phyloP scores from a whole-genome alignment of 2,797 vertebrate species.

The Peromyscus aztecus region DNA sequence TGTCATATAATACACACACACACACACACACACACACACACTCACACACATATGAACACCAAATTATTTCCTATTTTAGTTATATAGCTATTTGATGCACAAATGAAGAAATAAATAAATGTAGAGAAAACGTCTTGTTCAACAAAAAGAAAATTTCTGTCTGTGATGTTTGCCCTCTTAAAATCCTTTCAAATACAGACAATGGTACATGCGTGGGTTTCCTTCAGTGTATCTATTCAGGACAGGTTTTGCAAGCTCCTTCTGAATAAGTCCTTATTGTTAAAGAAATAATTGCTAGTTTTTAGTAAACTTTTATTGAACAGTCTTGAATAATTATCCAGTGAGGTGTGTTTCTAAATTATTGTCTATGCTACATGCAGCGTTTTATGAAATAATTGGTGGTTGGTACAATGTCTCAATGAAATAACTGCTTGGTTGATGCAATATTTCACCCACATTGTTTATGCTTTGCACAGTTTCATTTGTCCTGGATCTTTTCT shows the following conservation, averaged over 20 bases:
- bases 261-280: constrained; percentile 68
- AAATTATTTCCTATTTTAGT: neutral
- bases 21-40: no score
- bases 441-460: constrained; percentile 67
- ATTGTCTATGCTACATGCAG: constrained; percentile 46
- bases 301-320: constrained; percentile 74
- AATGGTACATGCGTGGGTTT: neutral
- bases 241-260: constrained; percentile 63
- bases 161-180: constrained; percentile 11
- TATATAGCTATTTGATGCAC: neutral
- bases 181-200: constrained; percentile 8
- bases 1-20: no score
- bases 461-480: constrained; percentile 66
- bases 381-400: constrained; percentile 80
- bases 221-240: constrained; percentile 38
- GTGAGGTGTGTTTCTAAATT: constrained; percentile 75
- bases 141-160: neutral
- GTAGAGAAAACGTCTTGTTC: neutral
- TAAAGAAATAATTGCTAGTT: constrained; percentile 81
- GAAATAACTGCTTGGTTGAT: constrained; percentile 77
- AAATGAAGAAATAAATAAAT: constrained; percentile 4
- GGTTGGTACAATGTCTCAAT: constrained; percentile 66
- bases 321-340: constrained; percentile 77
- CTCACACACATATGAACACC: neutral
- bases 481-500: constrained; percentile 58